Evolutionary conservation across 2,797 vertebrate genomes (phyloP).

Genomic region (Ctenopoma multispine): DNA sequence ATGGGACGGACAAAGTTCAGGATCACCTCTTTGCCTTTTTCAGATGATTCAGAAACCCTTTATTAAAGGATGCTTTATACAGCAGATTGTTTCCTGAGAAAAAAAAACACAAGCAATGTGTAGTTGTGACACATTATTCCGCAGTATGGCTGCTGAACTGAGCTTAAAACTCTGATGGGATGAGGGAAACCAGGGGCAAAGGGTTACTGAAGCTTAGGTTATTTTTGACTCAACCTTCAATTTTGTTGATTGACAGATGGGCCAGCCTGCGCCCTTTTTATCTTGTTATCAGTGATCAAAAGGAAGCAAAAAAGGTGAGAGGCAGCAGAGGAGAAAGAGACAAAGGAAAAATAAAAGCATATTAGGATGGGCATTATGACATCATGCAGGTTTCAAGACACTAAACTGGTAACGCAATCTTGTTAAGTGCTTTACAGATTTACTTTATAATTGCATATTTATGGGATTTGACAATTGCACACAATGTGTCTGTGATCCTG

Average conservation of each 20-base stretch:
- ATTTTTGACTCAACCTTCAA: conserved; percentile 56
- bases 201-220: conserved; percentile 38
- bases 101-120: conserved; percentile 33
- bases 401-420: conserved; percentile 63
- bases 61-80: conserved; percentile 19
- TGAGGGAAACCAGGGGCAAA: not conserved
- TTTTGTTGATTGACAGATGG: conserved; percentile 69
- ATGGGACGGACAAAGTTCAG: conserved; percentile 67
- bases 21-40: conserved; percentile 54
- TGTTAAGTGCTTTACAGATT: conserved; percentile 65
- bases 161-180: conserved; percentile 20
- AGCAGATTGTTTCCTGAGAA: conserved; percentile 44
- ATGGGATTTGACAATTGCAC: conserved; percentile 57
- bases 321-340: conserved; percentile 45
- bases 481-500: conserved; percentile 29
- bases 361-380: conserved; percentile 58
- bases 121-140: conserved; percentile 23
- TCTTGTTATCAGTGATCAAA: conserved; percentile 71
- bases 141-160: conserved; percentile 14
- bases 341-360: conserved; percentile 56
- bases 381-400: conserved; percentile 66
- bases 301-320: conserved; percentile 18
- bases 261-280: conserved; percentile 59
- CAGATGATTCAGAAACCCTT: conserved; percentile 42
- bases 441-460: conserved; percentile 56